These are phyloP conservation scores for Agapornis canus DNA, from an alignment of 2,797 vertebrate genomes.

Conservation along the genomic window DNA sequence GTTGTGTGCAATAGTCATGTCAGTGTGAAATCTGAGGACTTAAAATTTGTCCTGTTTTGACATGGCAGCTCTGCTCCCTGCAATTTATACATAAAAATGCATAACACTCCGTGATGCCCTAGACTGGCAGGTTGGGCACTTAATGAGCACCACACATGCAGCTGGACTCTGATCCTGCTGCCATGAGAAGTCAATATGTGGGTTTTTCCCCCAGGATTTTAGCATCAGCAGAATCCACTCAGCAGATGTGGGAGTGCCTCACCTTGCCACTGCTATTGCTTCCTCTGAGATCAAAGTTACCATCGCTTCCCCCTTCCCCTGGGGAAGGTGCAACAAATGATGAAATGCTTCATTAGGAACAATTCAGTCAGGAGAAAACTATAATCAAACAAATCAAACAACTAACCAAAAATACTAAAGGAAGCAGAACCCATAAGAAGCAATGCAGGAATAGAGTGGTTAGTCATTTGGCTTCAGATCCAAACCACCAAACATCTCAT, in stretches of 20 bases:
- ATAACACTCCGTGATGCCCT: neutral
- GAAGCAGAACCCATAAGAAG: neutral
- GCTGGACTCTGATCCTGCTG: neutral
- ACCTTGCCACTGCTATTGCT: neutral
- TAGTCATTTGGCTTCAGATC: neutral
- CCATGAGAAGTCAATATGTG: neutral
- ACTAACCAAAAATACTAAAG: neutral
- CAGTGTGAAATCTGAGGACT: neutral
- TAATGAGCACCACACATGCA: accelerated
- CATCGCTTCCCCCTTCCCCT: neutral
- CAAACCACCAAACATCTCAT: neutral
- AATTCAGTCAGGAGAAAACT: neutral
- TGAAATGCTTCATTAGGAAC: neutral
- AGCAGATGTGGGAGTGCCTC: neutral
- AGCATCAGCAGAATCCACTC: neutral
- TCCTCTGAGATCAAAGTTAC: neutral
- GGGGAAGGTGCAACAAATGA: neutral
- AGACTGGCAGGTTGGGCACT: neutral
- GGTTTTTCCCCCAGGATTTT: neutral
- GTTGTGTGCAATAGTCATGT: neutral
- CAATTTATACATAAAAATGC: neutral
- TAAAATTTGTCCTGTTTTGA: neutral
- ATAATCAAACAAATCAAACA: neutral
- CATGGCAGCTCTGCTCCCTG: neutral
- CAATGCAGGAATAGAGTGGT: neutral